phyloP scores from a whole-genome alignment of 2,797 vertebrate species.

The Geotrypetes seraphini region DNA sequence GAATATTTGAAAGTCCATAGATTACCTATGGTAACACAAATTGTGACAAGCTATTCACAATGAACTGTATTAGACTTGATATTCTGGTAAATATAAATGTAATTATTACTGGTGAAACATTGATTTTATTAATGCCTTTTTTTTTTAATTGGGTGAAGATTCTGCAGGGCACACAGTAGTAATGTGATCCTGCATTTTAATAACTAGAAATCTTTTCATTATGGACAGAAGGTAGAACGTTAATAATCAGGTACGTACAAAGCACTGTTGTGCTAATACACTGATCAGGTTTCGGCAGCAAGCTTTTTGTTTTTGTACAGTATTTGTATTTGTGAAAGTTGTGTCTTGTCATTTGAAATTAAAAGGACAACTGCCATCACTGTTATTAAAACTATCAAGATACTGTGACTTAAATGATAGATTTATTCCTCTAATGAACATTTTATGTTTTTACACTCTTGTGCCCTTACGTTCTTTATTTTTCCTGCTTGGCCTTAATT shows the following conservation, averaged over 20 bases:
- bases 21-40: constrained; percentile 39
- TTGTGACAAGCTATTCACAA: constrained; percentile 39
- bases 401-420: constrained; percentile 66
- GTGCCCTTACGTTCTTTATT: constrained; percentile 51
- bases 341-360: constrained; percentile 47
- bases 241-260: constrained; percentile 59
- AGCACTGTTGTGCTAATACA: constrained; percentile 53
- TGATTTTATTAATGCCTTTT: constrained; percentile 45
- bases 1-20: constrained; percentile 27
- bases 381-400: constrained; percentile 57
- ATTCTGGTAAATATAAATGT: constrained; percentile 30
- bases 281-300: constrained; percentile 53
- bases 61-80: constrained; percentile 32
- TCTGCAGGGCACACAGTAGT: constrained; percentile 44
- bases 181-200: constrained; percentile 37
- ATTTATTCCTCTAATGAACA: constrained; percentile 29
- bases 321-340: constrained; percentile 39
- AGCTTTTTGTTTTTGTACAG: constrained; percentile 44
- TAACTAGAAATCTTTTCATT: constrained; percentile 42
- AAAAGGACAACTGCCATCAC: constrained; percentile 45
- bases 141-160: constrained; percentile 45
- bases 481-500: constrained; percentile 66
- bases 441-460: constrained; percentile 51
- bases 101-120: constrained; percentile 36
- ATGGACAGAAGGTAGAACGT: constrained; percentile 51